phyloP scores from a whole-genome alignment of 1,140 invertebrate species.

The Tetraneura akinire region DNA sequence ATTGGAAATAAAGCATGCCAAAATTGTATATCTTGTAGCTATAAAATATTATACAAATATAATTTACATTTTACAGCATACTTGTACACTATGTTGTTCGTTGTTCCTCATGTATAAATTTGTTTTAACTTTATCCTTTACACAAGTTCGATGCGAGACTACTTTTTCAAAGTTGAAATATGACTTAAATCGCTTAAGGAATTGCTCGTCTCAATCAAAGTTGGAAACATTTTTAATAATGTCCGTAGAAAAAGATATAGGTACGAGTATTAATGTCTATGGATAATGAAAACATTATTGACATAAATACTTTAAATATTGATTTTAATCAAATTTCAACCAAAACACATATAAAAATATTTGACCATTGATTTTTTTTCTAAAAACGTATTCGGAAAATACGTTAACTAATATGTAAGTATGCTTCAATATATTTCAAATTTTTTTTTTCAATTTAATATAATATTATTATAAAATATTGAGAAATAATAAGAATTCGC shows the following conservation, averaged over 20 bases:
- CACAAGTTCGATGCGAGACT: neutral
- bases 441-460: no score
- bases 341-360: no score
- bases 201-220: neutral
- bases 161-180: slow-evolving; percentile 19
- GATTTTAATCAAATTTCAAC: no score
- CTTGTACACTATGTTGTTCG: no score
- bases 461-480: no score
- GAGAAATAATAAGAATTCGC: no score
- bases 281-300: neutral
- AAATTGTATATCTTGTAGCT: neutral
- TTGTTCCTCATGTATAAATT: slow-evolving; percentile 1
- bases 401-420: no score
- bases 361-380: no score
- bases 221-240: neutral
- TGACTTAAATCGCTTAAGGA: neutral
- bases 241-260: neutral
- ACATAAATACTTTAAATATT: no score
- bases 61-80: neutral
- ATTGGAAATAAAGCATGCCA: neutral
- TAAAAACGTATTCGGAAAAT: no score
- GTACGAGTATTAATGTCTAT: slow-evolving; percentile 2
- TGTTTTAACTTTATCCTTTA: neutral
- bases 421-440: no score
- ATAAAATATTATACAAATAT: neutral